Base-by-base conservation (phyloP, 1,140 invertebrate genomes). In the Ruditapes philippinarum region DNA sequence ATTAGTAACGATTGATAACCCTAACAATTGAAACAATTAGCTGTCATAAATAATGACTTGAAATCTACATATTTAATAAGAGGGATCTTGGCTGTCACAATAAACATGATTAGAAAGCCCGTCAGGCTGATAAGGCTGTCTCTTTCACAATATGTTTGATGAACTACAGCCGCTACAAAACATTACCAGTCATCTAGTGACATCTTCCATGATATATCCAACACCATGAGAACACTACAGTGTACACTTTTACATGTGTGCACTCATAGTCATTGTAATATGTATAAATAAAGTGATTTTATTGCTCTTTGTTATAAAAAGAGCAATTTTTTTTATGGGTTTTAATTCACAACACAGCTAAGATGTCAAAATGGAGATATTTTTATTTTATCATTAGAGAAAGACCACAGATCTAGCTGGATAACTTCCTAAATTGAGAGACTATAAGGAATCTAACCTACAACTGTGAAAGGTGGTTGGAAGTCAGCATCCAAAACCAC, bases 1-100 rank as follows among this genome's bases (percentile, higher is more conserved):
- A 78, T 78, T 78, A 78, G 45, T 33, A 14, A 36, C 42, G 74
- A 78, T 78, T 78, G 74, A 78, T 78, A 78, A 78, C 74, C 74
- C 31, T 51, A 51, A 78, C 74, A 78, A 78, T 78, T 78, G 74
- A 78, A 78, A 78, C 74, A 78, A 78, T 78, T 78, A 78, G 49
- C 45, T n/a, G 17, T 78, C 74, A 78, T 78, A 78, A 78, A 78
- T 78, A 78, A 78, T 78, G 12, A 31, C 31, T 19, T 54, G 45
- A 78, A 78, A 78, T 78, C 74, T 78, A 78, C 74, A 78, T 78
- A 54, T 78, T 78, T 78, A 57, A 78, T 78, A 51, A 51, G 28
- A 78, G 36, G 14, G 11, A 51, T 12, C 38, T 3, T 14, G n/a
- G 42, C 42, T 78, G 74, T 78, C 74, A 78, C 74, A 51, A 78